Conservation (phyloP, 2,797 vertebrate genomes). For the Acanthurus tractus region DNA sequence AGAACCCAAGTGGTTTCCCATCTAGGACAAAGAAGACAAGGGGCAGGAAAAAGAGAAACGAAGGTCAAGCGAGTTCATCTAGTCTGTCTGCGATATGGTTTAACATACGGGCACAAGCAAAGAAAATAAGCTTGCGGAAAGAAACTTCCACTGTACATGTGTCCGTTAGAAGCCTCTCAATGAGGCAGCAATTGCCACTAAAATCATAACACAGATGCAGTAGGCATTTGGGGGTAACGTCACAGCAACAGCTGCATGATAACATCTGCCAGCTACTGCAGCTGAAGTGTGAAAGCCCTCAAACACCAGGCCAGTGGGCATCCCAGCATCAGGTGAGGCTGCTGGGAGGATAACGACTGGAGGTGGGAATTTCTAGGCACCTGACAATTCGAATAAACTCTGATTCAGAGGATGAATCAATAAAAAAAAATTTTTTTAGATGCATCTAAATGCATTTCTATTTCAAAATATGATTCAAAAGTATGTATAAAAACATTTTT, state of each 20-base stretch:
- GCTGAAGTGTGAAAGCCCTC: constrained; percentile 16
- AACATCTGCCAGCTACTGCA: constrained; percentile 13
- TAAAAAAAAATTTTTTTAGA: too few relatives aligned
- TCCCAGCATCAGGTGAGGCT: constrained; percentile 25
- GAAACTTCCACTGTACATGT: constrained; percentile 42
- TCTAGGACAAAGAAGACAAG: constrained; percentile 34
- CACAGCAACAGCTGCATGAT: constrained; percentile 52
- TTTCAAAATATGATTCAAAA: too few relatives aligned
- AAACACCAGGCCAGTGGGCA: constrained; percentile 20
- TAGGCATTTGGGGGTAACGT: constrained; percentile 42
- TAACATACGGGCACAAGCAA: constrained; percentile 44
- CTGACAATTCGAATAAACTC: too few relatives aligned
- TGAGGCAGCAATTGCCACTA: constrained; percentile 61
- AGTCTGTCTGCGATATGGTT: constrained; percentile 55
- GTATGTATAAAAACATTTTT: too few relatives aligned
- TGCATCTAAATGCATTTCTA: too few relatives aligned
- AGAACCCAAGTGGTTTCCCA: constrained; percentile 36
- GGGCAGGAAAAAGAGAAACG: constrained; percentile 20
- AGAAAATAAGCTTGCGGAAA: constrained; percentile 62
- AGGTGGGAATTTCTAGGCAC: too few relatives aligned
- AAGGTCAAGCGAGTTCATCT: constrained; percentile 69
- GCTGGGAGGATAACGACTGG: background rate
- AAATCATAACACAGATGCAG: constrained; percentile 75
- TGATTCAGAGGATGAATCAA: too few relatives aligned
- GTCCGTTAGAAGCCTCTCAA: constrained; percentile 65